These are phyloP conservation scores for Hydrozoanthus gracilis DNA, from an alignment of 92 coral and sea anemone genomes.

Conservation along the genomic window DNA sequence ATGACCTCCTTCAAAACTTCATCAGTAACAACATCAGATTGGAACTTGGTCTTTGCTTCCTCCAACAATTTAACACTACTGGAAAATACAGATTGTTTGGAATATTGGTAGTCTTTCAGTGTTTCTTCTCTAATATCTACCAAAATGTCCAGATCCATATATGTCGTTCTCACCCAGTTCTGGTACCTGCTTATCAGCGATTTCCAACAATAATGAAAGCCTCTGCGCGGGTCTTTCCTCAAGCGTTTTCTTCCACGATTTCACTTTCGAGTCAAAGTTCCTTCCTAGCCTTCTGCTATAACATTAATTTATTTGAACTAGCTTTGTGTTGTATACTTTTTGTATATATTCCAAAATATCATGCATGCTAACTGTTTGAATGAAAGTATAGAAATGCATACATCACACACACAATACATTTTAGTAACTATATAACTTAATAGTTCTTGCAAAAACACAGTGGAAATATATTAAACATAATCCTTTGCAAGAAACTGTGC, in stretches of 20 bases:
- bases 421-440: no score
- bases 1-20: conserved; percentile 40
- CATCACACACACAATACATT: no score
- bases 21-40: background rate
- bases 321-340: no score
- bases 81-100: background rate
- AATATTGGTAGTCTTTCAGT: conserved; percentile 19
- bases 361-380: no score
- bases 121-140: conserved; percentile 37
- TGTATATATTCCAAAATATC: no score
- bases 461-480: no score
- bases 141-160: conserved; percentile 29
- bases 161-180: conserved; percentile 21
- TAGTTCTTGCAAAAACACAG: no score
- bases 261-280: conserved; percentile 55
- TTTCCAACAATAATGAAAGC: conserved; percentile 38
- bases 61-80: background rate
- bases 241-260: conserved; percentile 54
- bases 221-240: conserved; percentile 52
- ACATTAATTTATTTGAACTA: no score
- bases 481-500: no score
- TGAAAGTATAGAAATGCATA: no score
- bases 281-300: conserved; percentile 55
- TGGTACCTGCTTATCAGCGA: conserved; percentile 50
- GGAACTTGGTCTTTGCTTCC: background rate